phyloP scores from a whole-genome alignment of 2,797 vertebrate species.

The Onychomys torridus region DNA sequence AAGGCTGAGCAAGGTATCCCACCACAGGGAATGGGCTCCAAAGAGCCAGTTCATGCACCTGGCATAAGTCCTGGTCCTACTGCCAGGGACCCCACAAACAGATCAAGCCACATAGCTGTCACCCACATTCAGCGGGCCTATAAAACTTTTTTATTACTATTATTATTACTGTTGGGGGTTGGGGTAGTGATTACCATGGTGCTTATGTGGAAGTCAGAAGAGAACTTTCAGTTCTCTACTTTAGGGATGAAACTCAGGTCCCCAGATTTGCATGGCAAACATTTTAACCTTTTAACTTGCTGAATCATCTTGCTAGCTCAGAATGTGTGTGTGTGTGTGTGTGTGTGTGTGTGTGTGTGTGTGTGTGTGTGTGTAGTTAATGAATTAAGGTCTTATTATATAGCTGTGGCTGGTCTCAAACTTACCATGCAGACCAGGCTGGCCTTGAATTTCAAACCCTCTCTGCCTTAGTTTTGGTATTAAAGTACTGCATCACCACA shows the following conservation, averaged over 20 bases:
- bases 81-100: too few relatives aligned
- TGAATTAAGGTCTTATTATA: not conserved
- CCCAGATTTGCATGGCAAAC: not conserved
- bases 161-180: not conserved
- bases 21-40: too few relatives aligned
- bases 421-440: not conserved
- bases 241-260: not conserved
- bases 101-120: too few relatives aligned
- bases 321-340: not conserved
- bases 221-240: not conserved
- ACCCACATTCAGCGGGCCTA: too few relatives aligned
- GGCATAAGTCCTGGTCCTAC: too few relatives aligned
- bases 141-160: not conserved
- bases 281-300: not conserved
- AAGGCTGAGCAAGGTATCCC: too few relatives aligned
- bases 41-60: too few relatives aligned
- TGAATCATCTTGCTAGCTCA: not conserved
- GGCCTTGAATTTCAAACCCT: not conserved
- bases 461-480: not conserved
- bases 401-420: not conserved
- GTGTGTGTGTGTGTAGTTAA: not conserved
- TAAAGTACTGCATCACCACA: not conserved
- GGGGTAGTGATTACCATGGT: not conserved
- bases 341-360: not conserved
- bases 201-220: not conserved